phyloP scores from a whole-genome alignment of 2,797 vertebrate species.

The Phyllotis vaccarum region DNA sequence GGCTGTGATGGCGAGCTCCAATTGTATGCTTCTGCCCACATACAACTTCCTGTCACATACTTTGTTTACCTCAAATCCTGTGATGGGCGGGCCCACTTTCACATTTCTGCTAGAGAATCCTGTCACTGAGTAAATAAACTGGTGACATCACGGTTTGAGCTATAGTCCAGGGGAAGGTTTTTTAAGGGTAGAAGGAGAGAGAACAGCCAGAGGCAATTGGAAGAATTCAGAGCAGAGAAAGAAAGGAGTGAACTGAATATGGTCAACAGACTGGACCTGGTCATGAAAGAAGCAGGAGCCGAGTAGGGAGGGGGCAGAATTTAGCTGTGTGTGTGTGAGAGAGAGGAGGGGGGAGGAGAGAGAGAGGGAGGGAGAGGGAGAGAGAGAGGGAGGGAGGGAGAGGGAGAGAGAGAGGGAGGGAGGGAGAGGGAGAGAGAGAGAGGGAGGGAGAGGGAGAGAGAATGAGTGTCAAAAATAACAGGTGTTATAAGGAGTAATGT shows the following conservation, averaged over 20 bases:
- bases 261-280: not conserved
- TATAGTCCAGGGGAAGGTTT: not conserved
- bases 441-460: not conserved
- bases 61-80: not conserved
- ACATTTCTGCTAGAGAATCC: not conserved
- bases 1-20: not conserved
- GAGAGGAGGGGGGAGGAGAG: not conserved
- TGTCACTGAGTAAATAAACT: not conserved
- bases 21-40: not conserved
- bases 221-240: not conserved
- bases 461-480: not conserved
- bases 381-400: too few species aligned
- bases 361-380: too few species aligned
- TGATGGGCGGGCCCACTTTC: too few species aligned
- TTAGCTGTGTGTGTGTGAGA: not conserved
- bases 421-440: too few species aligned
- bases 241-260: not conserved
- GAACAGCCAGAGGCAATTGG: too few species aligned
- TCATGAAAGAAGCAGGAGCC: not conserved
- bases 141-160: not conserved
- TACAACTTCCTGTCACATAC: not conserved
- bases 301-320: too few species aligned
- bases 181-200: not conserved
- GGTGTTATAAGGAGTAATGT: not conserved
- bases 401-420: too few species aligned